These are phyloP conservation scores for Kryptopterus vitreolus DNA, from an alignment of 2,797 vertebrate species.

Conservation along the genomic window DNA sequence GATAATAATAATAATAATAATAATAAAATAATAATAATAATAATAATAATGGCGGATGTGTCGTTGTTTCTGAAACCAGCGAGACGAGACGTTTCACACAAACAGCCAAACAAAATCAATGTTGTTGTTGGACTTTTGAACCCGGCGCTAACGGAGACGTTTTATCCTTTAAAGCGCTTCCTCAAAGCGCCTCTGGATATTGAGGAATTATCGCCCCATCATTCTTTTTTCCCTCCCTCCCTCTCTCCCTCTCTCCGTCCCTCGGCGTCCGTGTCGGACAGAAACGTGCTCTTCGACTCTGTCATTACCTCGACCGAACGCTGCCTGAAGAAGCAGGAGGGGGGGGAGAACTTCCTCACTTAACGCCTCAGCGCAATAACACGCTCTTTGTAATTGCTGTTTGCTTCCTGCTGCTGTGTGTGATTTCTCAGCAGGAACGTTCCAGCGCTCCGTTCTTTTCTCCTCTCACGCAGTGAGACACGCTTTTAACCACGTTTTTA, in stretches of 20 bases:
- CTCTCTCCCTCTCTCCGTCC: neutral
- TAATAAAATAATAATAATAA: too few relatives aligned
- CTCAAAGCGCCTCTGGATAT: constrained; percentile 19
- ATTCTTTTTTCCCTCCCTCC: neutral
- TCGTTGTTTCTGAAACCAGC: too few relatives aligned
- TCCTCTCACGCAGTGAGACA: constrained; percentile 12
- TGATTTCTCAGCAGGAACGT: constrained; percentile 52
- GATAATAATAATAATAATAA: too few relatives aligned
- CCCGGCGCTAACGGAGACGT: neutral
- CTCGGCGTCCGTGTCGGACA: constrained; percentile 29
- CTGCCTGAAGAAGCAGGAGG: too few relatives aligned
- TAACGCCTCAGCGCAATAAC: constrained; percentile 46
- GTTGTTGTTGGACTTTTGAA: constrained; percentile 18
- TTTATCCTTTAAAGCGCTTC: neutral
- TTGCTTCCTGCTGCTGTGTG: constrained; percentile 53
- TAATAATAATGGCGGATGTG: too few relatives aligned
- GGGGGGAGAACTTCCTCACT: constrained; percentile 35
- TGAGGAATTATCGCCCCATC: constrained; percentile 14
- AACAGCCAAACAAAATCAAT: constrained; percentile 22
- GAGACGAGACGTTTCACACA: neutral
- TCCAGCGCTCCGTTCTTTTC: constrained; percentile 14
- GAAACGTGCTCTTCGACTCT: constrained; percentile 36
- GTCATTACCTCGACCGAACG: constrained; percentile 40
- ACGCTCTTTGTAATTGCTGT: constrained; percentile 53
- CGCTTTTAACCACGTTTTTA: neutral